phyloP scores from a whole-genome alignment of 2,888 invertebrate species.

The Aricia artaxerxes region DNA sequence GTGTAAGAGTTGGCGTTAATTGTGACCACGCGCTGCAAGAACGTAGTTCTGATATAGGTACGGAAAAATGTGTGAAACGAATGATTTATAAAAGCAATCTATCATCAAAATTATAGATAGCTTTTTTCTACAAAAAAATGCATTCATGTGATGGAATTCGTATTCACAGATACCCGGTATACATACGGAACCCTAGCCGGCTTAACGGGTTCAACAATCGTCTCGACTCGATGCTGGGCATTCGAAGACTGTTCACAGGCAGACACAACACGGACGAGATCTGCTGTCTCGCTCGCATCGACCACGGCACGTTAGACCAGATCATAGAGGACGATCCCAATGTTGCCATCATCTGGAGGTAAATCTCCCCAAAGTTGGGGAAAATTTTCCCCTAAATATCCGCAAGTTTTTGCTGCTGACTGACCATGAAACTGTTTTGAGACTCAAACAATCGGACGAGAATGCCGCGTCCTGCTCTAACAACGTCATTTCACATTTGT shows the following conservation, averaged over 20 bases:
- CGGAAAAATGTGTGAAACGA: too few species aligned
- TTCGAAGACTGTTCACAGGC: slow-evolving; percentile 88
- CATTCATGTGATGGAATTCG: too few species aligned
- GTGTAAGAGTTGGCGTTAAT: too few species aligned
- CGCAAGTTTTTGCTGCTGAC: neutral
- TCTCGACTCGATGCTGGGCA: slow-evolving; percentile 57
- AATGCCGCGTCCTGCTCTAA: too few species aligned
- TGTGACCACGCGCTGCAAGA: too few species aligned
- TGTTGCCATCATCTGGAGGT: slow-evolving; percentile 90
- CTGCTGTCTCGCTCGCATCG: slow-evolving; percentile 90
- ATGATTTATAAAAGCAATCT: too few species aligned
- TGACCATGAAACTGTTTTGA: too few species aligned
- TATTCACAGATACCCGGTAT: slow-evolving; percentile 63
- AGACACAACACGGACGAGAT: slow-evolving; percentile 92
- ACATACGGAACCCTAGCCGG: slow-evolving; percentile 52
- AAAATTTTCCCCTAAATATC: neutral
- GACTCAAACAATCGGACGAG: too few species aligned
- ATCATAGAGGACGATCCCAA: slow-evolving; percentile 91
- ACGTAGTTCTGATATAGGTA: too few species aligned
- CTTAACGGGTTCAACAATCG: slow-evolving; percentile 55
- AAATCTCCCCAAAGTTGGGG: slow-evolving; percentile 42
- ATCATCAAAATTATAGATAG: too few species aligned
- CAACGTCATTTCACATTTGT: too few species aligned
- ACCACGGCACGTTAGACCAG: slow-evolving; percentile 87
- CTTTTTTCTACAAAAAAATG: too few species aligned